Evolutionary conservation across 2,888 invertebrate species (phyloP).

Genomic region (Diaperis boleti): DNA sequence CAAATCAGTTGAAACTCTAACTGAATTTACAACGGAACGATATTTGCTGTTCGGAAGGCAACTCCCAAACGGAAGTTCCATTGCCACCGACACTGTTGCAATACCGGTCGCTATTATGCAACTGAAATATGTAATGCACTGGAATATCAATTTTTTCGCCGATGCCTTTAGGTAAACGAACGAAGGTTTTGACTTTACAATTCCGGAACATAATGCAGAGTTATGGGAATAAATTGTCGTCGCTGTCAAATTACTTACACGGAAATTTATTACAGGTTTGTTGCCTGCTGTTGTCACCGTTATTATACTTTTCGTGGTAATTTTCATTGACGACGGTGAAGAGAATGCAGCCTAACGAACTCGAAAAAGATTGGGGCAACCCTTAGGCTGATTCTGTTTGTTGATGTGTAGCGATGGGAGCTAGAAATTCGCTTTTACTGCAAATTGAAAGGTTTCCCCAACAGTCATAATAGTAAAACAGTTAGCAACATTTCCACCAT

Average conservation of each 20-base stretch:
- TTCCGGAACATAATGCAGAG: conserved; percentile 1
- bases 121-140: conserved; percentile 23
- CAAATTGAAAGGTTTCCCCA: no score
- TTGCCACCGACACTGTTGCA: conserved; percentile 46
- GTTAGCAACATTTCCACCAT: no score
- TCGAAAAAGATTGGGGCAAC: no score
- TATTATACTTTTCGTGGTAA: no score
- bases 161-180: not conserved
- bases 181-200: conserved; percentile 6
- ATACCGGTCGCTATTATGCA: conserved; percentile 27
- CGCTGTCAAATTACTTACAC: conserved; percentile 5
- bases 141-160: not conserved
- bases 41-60: conserved; percentile 49
- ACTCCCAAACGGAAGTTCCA: conserved; percentile 47
- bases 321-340: no score
- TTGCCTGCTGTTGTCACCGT: not conserved
- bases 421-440: no score
- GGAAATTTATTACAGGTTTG: not conserved
- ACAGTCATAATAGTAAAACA: no score
- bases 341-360: no score
- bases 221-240: conserved; percentile 1
- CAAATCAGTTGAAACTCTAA: conserved; percentile 53
- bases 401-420: no score
- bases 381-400: no score
- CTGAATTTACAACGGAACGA: conserved; percentile 47